Evolutionary conservation across 2,888 invertebrate genomes (phyloP), one percentile per base, ranked within the genome.

Genomic region (Folsomia manolachei): DNA sequence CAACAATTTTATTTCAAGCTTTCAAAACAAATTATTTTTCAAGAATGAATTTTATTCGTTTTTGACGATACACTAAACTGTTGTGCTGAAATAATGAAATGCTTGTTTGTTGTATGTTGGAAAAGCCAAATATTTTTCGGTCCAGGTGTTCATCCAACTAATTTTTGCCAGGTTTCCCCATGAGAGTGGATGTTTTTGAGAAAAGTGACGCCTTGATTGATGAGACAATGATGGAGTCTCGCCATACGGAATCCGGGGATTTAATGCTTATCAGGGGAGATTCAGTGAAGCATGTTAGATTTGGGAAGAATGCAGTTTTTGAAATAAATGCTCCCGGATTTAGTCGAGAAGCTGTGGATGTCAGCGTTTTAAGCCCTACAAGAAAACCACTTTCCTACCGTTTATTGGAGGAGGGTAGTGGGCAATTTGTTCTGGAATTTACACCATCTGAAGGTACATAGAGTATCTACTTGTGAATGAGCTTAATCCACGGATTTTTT

Each of bases 371-470:
- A 79, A 92, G 94, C 73, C 95, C 95, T 14, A 92, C 91, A 71
- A 92, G 95, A 82, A 88, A 91, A 74, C 90, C 91, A 76, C 89
- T 95, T 79, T 89, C 91, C 66, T 91, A 93, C 73, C 88, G 92
- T 80, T 90, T 96, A 75, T 86, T 93, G 82, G 92, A 94, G 82
- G 91, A 93, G 82, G 88, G 91, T 27, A 87, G 89, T 75, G 93
- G 93, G 78, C 91, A 93, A 78, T 94, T 93, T 86, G 90, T 92
- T 81, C 91, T 95, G 81, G 93, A 97, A 85, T 97, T 97, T 85
- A 91, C 93, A 60, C 94, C 96, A 7, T 90, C 89, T 66, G 95
- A 95, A 87, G n/a, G n/a, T n/a, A n/a, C n/a, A n/a, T n/a, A n/a
- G n/a, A n/a, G n/a, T n/a, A n/a, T n/a, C n/a, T n/a, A n/a, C n/a